A percentile compares a stretch with the other conserved stretches of the same genome.
Conservation (phyloP, 2,113 vertebrate species). For the Montifringilla adamsi region DNA sequence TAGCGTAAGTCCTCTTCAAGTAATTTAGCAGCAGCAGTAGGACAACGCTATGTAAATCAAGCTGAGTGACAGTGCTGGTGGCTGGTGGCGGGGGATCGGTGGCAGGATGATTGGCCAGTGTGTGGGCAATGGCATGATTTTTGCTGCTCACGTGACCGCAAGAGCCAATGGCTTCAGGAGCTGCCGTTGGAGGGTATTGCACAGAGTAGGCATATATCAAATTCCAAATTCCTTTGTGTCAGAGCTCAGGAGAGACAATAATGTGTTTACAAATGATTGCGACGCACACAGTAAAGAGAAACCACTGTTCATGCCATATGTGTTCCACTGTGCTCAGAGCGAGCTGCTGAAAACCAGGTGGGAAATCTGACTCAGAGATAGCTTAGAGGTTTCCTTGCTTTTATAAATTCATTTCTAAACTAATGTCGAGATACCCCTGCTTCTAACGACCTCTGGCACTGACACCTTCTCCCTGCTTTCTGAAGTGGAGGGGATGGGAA, state of each 20-base stretch:
- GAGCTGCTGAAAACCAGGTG: conserved; percentile 50
- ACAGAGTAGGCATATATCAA: conserved; percentile 19
- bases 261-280: conserved; percentile 59
- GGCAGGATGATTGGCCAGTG: conserved; percentile 27
- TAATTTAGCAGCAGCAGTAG: not conserved
- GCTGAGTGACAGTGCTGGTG: not conserved
- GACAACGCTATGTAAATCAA: not conserved
- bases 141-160: not conserved
- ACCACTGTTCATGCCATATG: conserved; percentile 38
- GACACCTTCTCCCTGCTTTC: conserved; percentile 21
- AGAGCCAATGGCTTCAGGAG: conserved; percentile 36
- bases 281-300: conserved; percentile 6
- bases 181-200: not conserved
- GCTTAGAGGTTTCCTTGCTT: conserved; percentile 2
- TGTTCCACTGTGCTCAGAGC: conserved; percentile 20
- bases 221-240: conserved; percentile 64
- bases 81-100: not conserved
- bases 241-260: conserved; percentile 51
- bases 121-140: conserved; percentile 6
- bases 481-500: not conserved
- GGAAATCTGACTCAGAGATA: not conserved
- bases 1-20: not conserved
- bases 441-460: not conserved
- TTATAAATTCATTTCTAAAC: conserved; percentile 23
- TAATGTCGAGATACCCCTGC: not conserved